phyloP scores from a whole-genome alignment of 2,888 invertebrate species.

The Syrista parreyssii region DNA sequence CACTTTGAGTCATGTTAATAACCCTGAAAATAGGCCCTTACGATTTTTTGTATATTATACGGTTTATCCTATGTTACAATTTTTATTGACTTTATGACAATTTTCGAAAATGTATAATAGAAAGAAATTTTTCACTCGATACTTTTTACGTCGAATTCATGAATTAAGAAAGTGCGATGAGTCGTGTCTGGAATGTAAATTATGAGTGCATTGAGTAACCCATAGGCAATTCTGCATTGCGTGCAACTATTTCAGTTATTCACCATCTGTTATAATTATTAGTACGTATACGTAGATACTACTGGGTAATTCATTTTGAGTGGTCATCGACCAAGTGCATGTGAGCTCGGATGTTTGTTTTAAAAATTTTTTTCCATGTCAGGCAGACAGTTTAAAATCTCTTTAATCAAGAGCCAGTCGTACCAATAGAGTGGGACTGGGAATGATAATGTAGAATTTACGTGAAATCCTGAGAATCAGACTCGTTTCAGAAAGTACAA shows the following conservation, averaged over 20 bases:
- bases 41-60: background rate
- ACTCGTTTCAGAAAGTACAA: background rate
- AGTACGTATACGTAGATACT: background rate
- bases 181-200: background rate
- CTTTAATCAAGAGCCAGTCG: too few species aligned
- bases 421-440: background rate
- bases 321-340: background rate
- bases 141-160: background rate
- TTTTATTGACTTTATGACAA: background rate
- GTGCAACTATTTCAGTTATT: background rate
- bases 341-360: background rate
- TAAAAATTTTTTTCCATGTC: background rate
- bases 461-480: background rate
- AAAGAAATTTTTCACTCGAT: background rate
- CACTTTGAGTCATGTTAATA: background rate
- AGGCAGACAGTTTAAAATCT: background rate
- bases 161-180: background rate
- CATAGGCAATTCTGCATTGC: background rate
- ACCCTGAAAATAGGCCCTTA: background rate
- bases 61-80: fast-evolving
- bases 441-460: background rate
- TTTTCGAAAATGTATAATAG: background rate
- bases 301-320: background rate
- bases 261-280: background rate
- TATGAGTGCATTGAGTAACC: background rate